Evolutionary conservation across 2,113 vertebrate genomes (phyloP).

Genomic region (Aptenodytes forsteri): DNA sequence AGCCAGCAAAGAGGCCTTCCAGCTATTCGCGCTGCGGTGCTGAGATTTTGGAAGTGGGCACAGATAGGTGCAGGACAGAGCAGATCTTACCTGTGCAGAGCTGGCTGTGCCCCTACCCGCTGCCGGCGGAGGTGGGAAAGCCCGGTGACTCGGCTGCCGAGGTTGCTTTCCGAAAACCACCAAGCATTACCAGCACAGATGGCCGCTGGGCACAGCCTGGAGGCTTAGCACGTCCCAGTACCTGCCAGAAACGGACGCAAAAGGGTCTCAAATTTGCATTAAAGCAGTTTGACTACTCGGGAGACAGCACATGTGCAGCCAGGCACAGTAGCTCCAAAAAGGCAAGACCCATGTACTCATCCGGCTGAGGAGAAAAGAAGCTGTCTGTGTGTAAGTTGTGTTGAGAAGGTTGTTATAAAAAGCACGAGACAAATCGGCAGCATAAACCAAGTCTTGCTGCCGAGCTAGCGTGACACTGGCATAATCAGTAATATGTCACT

Average conservation of each 20-base stretch:
- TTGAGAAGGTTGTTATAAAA: neutral
- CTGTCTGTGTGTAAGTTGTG: neutral
- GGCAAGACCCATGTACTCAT: neutral
- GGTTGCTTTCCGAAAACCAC: neutral
- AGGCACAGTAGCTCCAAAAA: neutral
- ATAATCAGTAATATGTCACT: slow-evolving; percentile 22
- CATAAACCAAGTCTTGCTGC: rapidly evolving
- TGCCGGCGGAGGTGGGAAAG: neutral
- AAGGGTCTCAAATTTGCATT: neutral
- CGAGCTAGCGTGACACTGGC: neutral
- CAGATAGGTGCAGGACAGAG: neutral
- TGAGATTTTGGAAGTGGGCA: neutral
- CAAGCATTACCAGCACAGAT: neutral
- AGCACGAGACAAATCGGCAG: neutral
- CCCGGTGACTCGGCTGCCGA: neutral
- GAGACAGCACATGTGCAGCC: rapidly evolving
- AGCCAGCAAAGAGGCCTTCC: slow-evolving; percentile 34
- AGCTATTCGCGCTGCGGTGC: neutral
- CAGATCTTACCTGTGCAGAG: neutral
- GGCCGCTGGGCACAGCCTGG: neutral
- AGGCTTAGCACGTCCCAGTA: neutral
- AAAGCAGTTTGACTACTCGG: neutral
- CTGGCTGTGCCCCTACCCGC: neutral
- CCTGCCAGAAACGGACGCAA: rapidly evolving
- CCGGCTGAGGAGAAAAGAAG: neutral